Evolutionary conservation across 2,113 vertebrate genomes (phyloP).

Genomic region (Melanerpes aurifrons): DNA sequence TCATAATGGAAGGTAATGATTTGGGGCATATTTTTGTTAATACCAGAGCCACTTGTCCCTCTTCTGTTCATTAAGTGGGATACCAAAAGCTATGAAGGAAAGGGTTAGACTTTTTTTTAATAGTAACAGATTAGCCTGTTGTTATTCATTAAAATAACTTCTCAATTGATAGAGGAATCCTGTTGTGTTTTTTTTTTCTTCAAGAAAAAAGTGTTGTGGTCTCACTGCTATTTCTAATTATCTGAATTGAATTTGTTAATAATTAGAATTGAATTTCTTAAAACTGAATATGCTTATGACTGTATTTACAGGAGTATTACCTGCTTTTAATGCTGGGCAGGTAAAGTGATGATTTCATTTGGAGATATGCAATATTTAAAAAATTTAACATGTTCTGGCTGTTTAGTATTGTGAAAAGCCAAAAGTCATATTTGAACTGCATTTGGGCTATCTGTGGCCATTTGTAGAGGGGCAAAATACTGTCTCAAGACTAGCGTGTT

Average conservation of each 20-base stretch:
- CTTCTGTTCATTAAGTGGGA: neutral
- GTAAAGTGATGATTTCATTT: neutral
- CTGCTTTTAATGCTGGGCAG: neutral
- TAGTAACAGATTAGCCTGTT: neutral
- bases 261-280: neutral
- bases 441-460: neutral
- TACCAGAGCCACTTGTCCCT: neutral
- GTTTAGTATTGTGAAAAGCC: neutral
- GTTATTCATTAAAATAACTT: neutral
- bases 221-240: neutral
- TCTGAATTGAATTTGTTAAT: neutral
- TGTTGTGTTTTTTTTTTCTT: conserved; percentile 23
- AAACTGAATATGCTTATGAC: neutral
- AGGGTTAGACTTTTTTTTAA: neutral
- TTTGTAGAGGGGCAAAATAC: neutral
- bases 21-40: neutral
- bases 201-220: neutral
- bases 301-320: neutral
- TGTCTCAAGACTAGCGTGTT: neutral
- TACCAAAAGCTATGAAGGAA: neutral
- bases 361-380: neutral
- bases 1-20: neutral
- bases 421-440: neutral
- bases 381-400: neutral
- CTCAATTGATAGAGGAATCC: neutral